Conservation (phyloP, 2,888 invertebrate species). For the Liodrosophila aerea region DNA sequence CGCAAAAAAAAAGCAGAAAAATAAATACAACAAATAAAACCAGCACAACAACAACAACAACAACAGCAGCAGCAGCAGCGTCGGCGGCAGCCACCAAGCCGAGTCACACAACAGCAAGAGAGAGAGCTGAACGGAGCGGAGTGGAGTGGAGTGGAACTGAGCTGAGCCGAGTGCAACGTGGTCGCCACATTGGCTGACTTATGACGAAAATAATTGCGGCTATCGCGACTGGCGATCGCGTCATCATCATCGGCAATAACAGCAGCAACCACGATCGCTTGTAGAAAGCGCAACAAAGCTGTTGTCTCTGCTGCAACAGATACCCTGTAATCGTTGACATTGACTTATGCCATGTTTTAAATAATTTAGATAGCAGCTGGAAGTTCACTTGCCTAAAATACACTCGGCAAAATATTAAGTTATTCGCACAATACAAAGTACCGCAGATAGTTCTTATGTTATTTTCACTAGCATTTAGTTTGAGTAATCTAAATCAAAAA, state of each 20-base stretch:
- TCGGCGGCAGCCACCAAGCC: conserved; percentile 28
- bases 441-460: too few species aligned
- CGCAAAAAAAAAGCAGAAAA: conserved; percentile 13
- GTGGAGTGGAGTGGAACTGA: not conserved
- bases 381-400: too few species aligned
- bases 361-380: too few species aligned
- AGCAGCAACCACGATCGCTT: conserved; percentile 30
- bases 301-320: conserved; percentile 11
- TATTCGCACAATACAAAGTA: too few species aligned
- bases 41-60: conserved; percentile 29
- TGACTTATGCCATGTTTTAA: too few species aligned
- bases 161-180: conserved; percentile 52
- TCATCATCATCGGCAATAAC: conserved; percentile 65
- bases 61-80: conserved; percentile 24
- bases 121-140: not conserved
- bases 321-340: conserved; percentile 19
- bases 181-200: conserved; percentile 78
- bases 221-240: conserved; percentile 72
- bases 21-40: conserved; percentile 16
- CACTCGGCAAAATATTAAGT: too few species aligned
- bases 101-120: conserved; percentile 27
- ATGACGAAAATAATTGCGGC: conserved; percentile 76
- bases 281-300: conserved; percentile 55
- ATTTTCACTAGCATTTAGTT: too few species aligned
- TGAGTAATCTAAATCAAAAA: too few species aligned